Percentiles rank a stretch among this genome's conserved stretches.
These are phyloP conservation scores for Eclectus roratus DNA, from an alignment of 2,113 vertebrate species.

Conservation along the genomic window DNA sequence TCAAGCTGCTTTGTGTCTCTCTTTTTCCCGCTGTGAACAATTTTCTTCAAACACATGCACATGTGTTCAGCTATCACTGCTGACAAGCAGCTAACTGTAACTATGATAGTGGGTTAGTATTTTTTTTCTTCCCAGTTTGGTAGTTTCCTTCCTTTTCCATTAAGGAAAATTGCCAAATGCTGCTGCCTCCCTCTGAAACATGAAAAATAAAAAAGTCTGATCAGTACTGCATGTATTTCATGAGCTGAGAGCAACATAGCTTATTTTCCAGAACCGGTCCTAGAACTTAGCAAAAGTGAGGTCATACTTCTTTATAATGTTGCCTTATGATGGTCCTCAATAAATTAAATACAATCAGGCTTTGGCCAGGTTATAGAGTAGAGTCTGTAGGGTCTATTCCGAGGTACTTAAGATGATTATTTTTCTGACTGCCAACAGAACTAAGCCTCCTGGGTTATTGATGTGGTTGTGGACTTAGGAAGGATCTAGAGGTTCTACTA, in stretches of 20 bases:
- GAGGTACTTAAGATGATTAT: neutral
- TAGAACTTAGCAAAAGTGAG: neutral
- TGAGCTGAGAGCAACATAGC: neutral
- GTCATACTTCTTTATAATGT: neutral
- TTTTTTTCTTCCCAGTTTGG: neutral
- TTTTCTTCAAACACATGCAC: neutral
- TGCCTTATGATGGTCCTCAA: neutral
- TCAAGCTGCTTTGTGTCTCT: neutral
- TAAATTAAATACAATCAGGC: neutral
- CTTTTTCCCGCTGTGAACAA: neutral
- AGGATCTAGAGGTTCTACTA: neutral
- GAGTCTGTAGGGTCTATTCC: neutral
- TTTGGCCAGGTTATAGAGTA: neutral
- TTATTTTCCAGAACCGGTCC: neutral
- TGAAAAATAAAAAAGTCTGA: neutral
- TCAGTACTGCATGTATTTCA: neutral
- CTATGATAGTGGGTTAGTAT: neutral
- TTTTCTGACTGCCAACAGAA: neutral
- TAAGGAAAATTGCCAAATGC: constrained; percentile 3
- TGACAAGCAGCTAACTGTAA: neutral
- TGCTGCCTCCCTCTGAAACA: neutral
- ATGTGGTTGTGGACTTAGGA: neutral
- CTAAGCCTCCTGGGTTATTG: neutral
- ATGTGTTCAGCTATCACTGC: neutral
- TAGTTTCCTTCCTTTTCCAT: constrained; percentile 13